Conservation (phyloP, 2,888 invertebrate species). For the Ommatoiulus sabulosus region DNA sequence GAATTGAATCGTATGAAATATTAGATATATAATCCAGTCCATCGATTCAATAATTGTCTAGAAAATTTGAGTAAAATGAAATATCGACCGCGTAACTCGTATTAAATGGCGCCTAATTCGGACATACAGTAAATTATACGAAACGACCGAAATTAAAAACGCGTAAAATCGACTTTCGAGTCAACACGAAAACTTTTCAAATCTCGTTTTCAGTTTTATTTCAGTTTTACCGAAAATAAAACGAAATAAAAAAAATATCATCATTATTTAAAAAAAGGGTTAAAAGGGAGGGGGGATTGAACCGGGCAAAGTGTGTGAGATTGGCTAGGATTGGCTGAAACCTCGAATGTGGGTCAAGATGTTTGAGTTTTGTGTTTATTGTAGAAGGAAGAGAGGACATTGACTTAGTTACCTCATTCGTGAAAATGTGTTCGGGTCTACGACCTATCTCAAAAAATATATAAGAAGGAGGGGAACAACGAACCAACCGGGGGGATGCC, state of each 20-base stretch:
- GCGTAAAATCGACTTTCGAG: neutral
- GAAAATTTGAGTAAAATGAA: too few relatives aligned
- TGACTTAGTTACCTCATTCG: constrained; percentile 58
- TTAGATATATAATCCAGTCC: too few relatives aligned
- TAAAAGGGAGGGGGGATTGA: neutral
- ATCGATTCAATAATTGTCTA: too few relatives aligned
- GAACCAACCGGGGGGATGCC: too few relatives aligned
- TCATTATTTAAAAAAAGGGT: neutral
- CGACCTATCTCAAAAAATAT: constrained; percentile 42
- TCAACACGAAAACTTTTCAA: neutral
- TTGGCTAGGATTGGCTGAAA: constrained; percentile 26
- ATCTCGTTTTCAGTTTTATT: neutral
- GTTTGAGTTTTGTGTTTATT: constrained; percentile 47
- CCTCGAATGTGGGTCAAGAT: constrained; percentile 56
- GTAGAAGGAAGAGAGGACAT: constrained; percentile 52
- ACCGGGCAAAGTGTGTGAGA: too few relatives aligned
- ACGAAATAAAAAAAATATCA: neutral
- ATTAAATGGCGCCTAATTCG: too few relatives aligned
- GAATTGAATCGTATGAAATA: too few relatives aligned
- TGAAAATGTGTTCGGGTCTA: constrained; percentile 50
- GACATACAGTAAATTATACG: too few relatives aligned
- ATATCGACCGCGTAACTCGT: too few relatives aligned
- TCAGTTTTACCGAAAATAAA: too few relatives aligned
- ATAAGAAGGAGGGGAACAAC: neutral
- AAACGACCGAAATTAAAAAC: neutral